Evolutionary conservation across 1,140 invertebrate species (phyloP), one percentile per base, ranked within the genome.

Genomic region (Ridgeia piscesae): DNA sequence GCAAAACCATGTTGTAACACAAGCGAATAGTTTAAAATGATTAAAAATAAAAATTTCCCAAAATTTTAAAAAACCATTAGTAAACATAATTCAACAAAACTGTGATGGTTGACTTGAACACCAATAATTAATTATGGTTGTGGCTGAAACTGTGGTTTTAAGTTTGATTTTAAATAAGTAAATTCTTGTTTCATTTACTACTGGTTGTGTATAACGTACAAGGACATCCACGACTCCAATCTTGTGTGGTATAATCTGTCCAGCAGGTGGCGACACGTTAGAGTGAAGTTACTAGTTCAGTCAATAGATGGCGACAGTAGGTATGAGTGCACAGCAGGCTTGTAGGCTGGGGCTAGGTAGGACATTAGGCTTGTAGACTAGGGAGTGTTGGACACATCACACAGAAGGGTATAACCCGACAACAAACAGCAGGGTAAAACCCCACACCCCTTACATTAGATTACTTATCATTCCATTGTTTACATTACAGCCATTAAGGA

Each of bases 331-430:
- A 42, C 42, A 42, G 42, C 42, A 42, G 42, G 42, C 42, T 11
- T 42, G 42, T 11, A 42, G 42, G 11, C 42, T 42, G 42, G 4
- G 42, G 42, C 11, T 42, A 42, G 4, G 42, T n/a, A n/a, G n/a
- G n/a, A n/a, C n/a, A n/a, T n/a, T n/a, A n/a, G n/a, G n/a, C n/a
- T n/a, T n/a, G n/a, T n/a, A n/a, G n/a, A n/a, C n/a, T 17, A 14
- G 92, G 92, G 92, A 94, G n/a, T n/a, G n/a, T 6, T 42, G 42
- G 42, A 11, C 42, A 42, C 42, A 42, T 11, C 42, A 42, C 42
- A 42, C 42, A n/a, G n/a, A 42, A 42, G 42, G 42, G 11, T 11
- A n/a, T n/a, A n/a, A n/a, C n/a, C n/a, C n/a, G n/a, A n/a, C n/a
- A n/a, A n/a, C n/a, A n/a, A n/a, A n/a, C n/a, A n/a, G n/a, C n/a